Evolutionary conservation across 2,113 vertebrate species (phyloP).

Genomic region (Archilochus colubris): DNA sequence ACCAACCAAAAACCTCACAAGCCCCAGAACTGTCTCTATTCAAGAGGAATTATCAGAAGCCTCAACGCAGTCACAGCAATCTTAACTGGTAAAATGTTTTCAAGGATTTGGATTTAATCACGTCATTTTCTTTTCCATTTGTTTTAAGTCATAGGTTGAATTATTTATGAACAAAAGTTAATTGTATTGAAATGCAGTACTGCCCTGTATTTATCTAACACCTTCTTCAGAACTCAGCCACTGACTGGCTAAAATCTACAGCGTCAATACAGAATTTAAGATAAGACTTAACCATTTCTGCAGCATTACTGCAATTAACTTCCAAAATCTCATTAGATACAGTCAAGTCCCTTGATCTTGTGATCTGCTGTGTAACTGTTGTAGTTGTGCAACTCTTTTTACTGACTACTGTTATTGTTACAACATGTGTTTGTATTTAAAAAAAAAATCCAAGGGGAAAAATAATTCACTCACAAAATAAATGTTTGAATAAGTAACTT

Average conservation of each 20-base stretch:
- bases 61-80: not conserved
- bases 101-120: conserved; percentile 43
- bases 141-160: conserved; percentile 37
- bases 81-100: not conserved
- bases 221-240: not conserved
- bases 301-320: not conserved
- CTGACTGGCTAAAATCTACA: conserved; percentile 3
- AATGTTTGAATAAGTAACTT: not conserved
- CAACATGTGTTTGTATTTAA: not conserved
- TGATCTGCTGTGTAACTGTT: not conserved
- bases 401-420: not conserved
- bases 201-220: conserved; percentile 1
- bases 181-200: conserved; percentile 21
- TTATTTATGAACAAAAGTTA: conserved; percentile 55
- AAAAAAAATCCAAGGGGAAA: not conserved
- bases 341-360: not conserved
- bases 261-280: not conserved
- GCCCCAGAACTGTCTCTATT: not conserved
- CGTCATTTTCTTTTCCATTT: conserved; percentile 43
- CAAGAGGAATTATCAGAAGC: not conserved
- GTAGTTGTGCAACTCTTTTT: not conserved
- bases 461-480: not conserved
- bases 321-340: not conserved
- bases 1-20: not conserved
- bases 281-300: not conserved